Evolutionary conservation across 2,797 vertebrate species (phyloP), one percentile per base, ranked within the genome.

Genomic region (Steatocranus sp.): DNA sequence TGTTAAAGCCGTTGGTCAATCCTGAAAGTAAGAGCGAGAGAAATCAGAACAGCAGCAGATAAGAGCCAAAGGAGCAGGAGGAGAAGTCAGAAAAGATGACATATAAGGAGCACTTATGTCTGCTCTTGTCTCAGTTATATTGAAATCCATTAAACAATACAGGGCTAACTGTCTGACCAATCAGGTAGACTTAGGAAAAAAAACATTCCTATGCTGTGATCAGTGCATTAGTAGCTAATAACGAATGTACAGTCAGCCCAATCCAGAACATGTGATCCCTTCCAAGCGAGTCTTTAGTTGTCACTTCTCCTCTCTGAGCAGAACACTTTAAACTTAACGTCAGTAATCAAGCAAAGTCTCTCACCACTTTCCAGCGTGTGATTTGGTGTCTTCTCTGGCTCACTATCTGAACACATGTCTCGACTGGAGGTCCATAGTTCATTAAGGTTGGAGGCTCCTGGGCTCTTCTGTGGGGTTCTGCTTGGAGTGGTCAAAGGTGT

Each of bases 1-100:
- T 97, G n/a, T 86, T 91, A 87, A 97, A 98, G 89, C 98, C 98
- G 7, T 99, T 99, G 73, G 96, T 97, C 81, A 98, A 95, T 48
- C 96, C 98, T 99, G 94, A 11, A 93, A 87, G 83, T 92, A 80
- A 91, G 77, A 5, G n/a, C 1, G 18, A 80, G 9, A 82, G 5
- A 66, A 75, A 78, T 43, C 53, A 82, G 20, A 75, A 51, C 49
- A 73, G 73, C 11, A 34, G 23, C n/a, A 17, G 50, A 8, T 43
- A 4, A 77, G 80, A 68, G 25, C 49, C 41, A 78, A n/a, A 56
- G 76, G 34, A 78, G 6, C 51, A 76, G 20, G 11, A 76, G 53
- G 5, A 30, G 30, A 80, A 38, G 38, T 51, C n/a, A 50, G 56
- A 82, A 46, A 53, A 68, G 3, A 23, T 6, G 2, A 53, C 6